Conservation (phyloP, 2,888 invertebrate species). For the Andrena camellia region DNA sequence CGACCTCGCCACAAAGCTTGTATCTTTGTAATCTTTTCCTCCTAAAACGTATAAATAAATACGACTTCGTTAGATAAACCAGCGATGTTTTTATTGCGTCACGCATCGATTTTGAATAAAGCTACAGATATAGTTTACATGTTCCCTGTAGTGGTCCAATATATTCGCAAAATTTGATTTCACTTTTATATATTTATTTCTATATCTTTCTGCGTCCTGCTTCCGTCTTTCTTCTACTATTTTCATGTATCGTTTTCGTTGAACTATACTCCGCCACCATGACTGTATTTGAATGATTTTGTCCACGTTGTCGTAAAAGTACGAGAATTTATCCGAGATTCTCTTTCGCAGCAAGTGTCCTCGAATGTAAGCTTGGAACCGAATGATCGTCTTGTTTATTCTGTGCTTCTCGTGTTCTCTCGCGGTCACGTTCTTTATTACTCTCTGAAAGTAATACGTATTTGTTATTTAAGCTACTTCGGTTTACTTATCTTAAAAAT, state of each 20-base stretch:
- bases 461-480: background rate
- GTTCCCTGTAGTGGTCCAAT: conserved; percentile 86
- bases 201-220: conserved; percentile 80
- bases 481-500: background rate
- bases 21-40: conserved; percentile 87
- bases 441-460: conserved; percentile 80
- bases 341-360: conserved; percentile 87
- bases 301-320: conserved; percentile 85
- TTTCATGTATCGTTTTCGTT: conserved; percentile 85
- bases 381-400: conserved; percentile 77
- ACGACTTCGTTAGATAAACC: background rate
- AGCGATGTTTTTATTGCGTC: background rate
- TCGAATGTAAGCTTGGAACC: conserved; percentile 88
- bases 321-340: conserved; percentile 84
- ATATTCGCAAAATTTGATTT: conserved; percentile 81
- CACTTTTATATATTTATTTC: conserved; percentile 26
- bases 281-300: conserved; percentile 87
- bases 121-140: conserved; percentile 81
- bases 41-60: conserved; percentile 80
- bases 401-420: conserved; percentile 82
- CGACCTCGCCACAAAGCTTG: conserved; percentile 90
- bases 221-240: conserved; percentile 85
- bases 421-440: conserved; percentile 85
- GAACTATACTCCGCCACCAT: conserved; percentile 88
- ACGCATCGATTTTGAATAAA: background rate